Evolutionary conservation across 2,113 vertebrate species (phyloP).

Genomic region (Rhineura floridana): DNA sequence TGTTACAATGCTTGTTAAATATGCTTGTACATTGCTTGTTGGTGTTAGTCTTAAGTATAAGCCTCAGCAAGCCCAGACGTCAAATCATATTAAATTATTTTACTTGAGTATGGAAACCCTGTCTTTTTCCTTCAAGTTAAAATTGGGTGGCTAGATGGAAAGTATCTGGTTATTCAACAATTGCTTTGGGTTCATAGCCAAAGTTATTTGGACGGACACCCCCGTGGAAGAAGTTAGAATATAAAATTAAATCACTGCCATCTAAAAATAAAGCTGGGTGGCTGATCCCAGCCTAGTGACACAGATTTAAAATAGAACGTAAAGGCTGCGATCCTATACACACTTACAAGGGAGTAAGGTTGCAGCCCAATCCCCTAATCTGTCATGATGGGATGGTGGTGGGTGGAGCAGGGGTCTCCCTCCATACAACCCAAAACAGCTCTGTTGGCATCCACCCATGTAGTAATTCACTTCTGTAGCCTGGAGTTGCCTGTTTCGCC

Average conservation of each 20-base stretch:
- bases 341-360: too few species aligned
- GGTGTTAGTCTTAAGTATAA: neutral
- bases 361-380: too few species aligned
- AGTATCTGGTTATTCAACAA: conserved; percentile 49
- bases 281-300: neutral
- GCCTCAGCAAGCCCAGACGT: conserved; percentile 35
- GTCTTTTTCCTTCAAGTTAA: conserved; percentile 9
- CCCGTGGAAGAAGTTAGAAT: conserved; percentile 4
- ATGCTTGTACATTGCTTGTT: neutral
- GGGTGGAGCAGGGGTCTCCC: too few species aligned
- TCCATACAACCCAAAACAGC: too few species aligned
- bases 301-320: neutral
- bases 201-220: conserved; percentile 25
- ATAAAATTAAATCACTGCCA: conserved; percentile 17
- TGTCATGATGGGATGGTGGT: too few species aligned
- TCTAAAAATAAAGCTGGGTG: conserved; percentile 3
- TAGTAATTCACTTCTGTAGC: too few species aligned
- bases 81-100: conserved; percentile 51
- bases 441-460: too few species aligned
- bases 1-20: neutral
- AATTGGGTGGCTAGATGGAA: conserved; percentile 55
- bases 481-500: too few species aligned
- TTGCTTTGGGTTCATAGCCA: conserved; percentile 17
- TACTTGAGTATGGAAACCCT: conserved; percentile 48
- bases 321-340: too few species aligned